These are phyloP conservation scores for Columba livia DNA, from an alignment of 2,113 vertebrate species.

Conservation along the genomic window DNA sequence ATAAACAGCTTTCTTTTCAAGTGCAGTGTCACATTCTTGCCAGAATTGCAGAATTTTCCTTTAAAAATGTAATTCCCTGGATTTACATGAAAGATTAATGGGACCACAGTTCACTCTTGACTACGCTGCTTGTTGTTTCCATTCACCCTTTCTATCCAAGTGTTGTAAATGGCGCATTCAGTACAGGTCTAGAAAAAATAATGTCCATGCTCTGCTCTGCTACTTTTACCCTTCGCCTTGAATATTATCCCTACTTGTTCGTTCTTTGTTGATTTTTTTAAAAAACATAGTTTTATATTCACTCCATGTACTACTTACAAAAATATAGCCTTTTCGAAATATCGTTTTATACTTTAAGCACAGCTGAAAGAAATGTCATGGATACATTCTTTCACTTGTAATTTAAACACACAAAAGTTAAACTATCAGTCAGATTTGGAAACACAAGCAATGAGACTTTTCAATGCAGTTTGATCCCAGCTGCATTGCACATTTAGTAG, in stretches of 20 bases:
- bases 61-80: not conserved
- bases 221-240: not conserved
- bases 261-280: not conserved
- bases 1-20: not conserved
- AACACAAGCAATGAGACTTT: not conserved
- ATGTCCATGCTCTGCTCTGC: fast-evolving
- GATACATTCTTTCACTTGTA: not conserved
- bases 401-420: not conserved
- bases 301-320: not conserved
- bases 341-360: not conserved
- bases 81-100: not conserved
- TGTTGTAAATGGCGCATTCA: not conserved
- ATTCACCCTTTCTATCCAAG: not conserved
- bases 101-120: not conserved
- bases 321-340: not conserved
- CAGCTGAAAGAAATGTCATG: not conserved
- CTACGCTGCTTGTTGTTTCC: not conserved
- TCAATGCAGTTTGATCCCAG: not conserved
- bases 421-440: not conserved
- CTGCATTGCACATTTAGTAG: not conserved
- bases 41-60: not conserved
- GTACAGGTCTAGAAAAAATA: not conserved
- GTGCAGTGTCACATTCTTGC: not conserved
- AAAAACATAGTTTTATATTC: not conserved
- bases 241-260: not conserved